Evolutionary conservation across 2,888 invertebrate species (phyloP), one percentile per base, ranked within the genome.

Genomic region (Hydrotaea diabolus): DNA sequence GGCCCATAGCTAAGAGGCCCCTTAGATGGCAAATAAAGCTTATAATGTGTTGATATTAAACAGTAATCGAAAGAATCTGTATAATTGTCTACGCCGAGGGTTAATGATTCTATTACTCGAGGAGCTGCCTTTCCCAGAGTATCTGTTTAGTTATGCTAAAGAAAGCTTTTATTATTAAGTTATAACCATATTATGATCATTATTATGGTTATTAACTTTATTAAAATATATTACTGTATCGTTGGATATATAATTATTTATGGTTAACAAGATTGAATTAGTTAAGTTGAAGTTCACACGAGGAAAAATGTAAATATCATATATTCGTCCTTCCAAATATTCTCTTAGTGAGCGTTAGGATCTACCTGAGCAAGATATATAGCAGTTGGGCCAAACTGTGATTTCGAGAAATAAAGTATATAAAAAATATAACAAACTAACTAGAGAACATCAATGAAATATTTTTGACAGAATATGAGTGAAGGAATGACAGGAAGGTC

Each of bases 11-110:
- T 31, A 31, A 31, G 7, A 31, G 31, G 31, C 31, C 31, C 31
- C 31, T 23, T 46, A 46, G 19, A 17, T 21, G 0, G 23, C 23
- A 46, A n/a, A 76, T 53, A 43, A 21, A 17, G 19, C 15, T 71
- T 79, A 19, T 80, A 83, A 80, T 80, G 66, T 77, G 80, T 21
- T 17, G 62, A 62, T 74, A 74, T 83, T 83, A 77, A 46, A 66
- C 26, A 26, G 23, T 31, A 62, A 8, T 17, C 62, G 26, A 39
- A 31, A 7, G 31, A 4, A 39, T 13, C 7, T 39, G 13, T 31
- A 5, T 23, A 36, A 31, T 23, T n/a, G 7, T 31, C 31, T 2
- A 7, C 3, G n/a, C n/a, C 11, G 55, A 11, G 3, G 62, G 46
- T 69, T 15, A 69, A 69, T 46, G 69, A 43, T 69, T 69, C 19